Evolutionary conservation across 1,140 invertebrate genomes (phyloP).

Genomic region (Mylabris phalerata): DNA sequence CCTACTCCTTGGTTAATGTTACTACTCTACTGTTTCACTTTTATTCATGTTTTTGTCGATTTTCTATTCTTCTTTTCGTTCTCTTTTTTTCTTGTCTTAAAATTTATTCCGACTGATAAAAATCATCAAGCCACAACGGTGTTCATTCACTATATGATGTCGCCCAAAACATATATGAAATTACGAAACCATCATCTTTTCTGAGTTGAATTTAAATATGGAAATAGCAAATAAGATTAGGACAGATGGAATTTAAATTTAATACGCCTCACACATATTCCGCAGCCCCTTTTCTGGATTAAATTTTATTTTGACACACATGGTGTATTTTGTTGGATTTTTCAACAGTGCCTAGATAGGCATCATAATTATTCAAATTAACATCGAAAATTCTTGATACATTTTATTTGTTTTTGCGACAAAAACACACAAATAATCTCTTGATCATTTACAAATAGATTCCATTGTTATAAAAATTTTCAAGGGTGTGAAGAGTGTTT

Average conservation of each 20-base stretch:
- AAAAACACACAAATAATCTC: no score
- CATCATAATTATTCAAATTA: no score
- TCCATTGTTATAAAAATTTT: no score
- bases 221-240: conserved; percentile 26
- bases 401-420: no score
- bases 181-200: conserved; percentile 21
- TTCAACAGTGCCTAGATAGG: no score
- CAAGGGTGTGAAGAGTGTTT: no score
- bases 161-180: conserved; percentile 23
- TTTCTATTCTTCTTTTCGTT: background rate
- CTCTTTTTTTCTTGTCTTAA: conserved; percentile 1
- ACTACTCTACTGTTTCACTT: background rate
- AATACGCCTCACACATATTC: conserved; percentile 18
- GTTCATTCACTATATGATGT: conserved; percentile 22
- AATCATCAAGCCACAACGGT: conserved; percentile 23
- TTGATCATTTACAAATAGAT: no score
- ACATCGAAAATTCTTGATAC: no score
- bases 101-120: conserved; percentile 27
- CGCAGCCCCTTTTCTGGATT: conserved; percentile 7
- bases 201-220: conserved; percentile 25
- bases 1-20: no score
- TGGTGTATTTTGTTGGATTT: no score
- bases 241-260: conserved; percentile 21
- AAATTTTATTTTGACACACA: conserved; percentile 8
- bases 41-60: background rate